Evolutionary conservation across 2,113 vertebrate species (phyloP), one percentile per base, ranked within the genome.

Genomic region (Gymnarchus niloticus): DNA sequence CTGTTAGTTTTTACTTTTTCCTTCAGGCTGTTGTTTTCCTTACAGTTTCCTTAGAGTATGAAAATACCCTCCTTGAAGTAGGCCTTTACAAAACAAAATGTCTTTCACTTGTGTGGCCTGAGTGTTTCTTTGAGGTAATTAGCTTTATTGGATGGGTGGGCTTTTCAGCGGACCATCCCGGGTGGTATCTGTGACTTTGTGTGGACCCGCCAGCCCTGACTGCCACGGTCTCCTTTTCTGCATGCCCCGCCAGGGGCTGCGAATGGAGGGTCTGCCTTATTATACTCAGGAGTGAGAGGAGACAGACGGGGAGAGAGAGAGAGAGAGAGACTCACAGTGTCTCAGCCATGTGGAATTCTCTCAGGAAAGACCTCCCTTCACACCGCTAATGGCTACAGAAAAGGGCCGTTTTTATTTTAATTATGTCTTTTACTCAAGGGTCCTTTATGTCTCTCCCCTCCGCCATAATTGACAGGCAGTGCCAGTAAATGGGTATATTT

Each of bases 391-490:
- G 91, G 92, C 93, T 90, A 89, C 91, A 91, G 92, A 93, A 93
- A 92, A 89, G 87, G 89, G 90, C 90, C 88, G 87, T 93, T 93
- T 94, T 92, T 83, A 89, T 94, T 95, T 94, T 93, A 94, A 94
- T 94, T 94, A 92, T 89, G 88, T 86, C 87, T 89, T 92, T 90
- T 90, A 88, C 91, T 93, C 92, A 28, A 91, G 92, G 90, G 91
- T 89, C 91, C 88, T 88, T 89, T 89, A 85, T 81, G 86, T 90
- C 88, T 91, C 91, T 91, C 90, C 90, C 73, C 86, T 87, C 87
- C 86, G 83, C 86, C 90, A 89, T 89, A 90, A 92, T 80, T 46
- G 88, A 81, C 87, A 91, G 89, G 88, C 77, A 65, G 86, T 87
- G 86, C 89, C 89, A 91, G 89, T 49, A 86, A 85, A 88, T 87